These are phyloP conservation scores for Tribolium freemani DNA, from an alignment of 2,888 invertebrate genomes.

Conservation along the genomic window DNA sequence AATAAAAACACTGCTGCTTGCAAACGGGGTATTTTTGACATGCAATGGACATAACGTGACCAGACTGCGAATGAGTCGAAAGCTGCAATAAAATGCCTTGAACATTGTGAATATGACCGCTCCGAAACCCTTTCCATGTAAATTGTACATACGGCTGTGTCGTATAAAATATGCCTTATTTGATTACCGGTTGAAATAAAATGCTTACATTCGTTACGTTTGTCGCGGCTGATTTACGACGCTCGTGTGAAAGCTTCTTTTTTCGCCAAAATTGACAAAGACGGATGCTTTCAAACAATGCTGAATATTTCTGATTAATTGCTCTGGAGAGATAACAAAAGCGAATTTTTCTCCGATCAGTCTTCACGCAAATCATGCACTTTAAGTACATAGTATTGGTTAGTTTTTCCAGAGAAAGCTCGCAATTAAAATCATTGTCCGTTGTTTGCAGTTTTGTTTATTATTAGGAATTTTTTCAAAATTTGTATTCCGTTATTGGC, in stretches of 20 bases:
- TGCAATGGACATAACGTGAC: conserved; percentile 42
- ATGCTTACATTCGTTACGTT: conserved; percentile 6
- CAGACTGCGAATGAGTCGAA: conserved; percentile 37
- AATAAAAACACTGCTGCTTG: conserved; percentile 6
- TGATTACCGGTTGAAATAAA: conserved; percentile 28
- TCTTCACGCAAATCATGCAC: background rate
- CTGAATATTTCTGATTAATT: background rate
- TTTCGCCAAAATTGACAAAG: conserved; percentile 5
- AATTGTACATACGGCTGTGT: conserved; percentile 25
- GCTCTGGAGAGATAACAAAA: background rate
- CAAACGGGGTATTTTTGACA: conserved; percentile 37
- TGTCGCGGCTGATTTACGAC: conserved; percentile 7
- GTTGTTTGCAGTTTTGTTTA: background rate
- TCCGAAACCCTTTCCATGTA: conserved; percentile 49
- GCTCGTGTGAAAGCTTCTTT: background rate
- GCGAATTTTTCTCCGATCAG: background rate
- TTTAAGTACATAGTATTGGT: background rate
- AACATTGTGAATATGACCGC: conserved; percentile 43
- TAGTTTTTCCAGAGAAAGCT: background rate
- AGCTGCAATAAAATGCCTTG: conserved; percentile 46
- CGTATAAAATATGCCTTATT: conserved; percentile 31
- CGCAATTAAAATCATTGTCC: background rate
- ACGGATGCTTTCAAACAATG: background rate
- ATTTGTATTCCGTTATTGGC: background rate
- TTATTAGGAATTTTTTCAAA: background rate